phyloP scores from a whole-genome alignment of 1,140 invertebrate species.

The Aphidius gifuensis region DNA sequence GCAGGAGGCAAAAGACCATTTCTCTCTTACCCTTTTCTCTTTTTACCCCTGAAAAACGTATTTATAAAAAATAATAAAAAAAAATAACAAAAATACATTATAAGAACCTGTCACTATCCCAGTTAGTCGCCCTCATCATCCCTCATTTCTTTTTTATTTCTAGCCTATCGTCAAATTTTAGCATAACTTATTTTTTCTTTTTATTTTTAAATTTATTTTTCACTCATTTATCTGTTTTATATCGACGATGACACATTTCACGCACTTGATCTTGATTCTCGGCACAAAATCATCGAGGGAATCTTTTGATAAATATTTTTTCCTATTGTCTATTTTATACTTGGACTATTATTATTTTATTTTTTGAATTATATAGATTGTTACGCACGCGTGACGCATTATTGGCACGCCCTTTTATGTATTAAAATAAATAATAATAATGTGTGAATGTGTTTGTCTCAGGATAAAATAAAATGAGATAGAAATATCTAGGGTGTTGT shows the following conservation, averaged over 20 bases:
- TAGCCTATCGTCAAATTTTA: no score
- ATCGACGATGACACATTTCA: background rate
- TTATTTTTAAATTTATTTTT: background rate
- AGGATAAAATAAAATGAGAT: no score
- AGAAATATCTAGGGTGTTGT: background rate
- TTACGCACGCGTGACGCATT: conserved; percentile 18
- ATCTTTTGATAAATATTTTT: no score
- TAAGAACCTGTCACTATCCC: conserved; percentile 37
- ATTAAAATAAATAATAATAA: conserved; percentile 4
- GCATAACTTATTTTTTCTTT: background rate
- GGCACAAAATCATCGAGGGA: no score
- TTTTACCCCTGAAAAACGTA: conserved; percentile 45
- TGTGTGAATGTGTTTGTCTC: background rate
- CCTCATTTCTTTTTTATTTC: conserved; percentile 3
- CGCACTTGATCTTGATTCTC: background rate
- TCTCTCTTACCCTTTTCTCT: no score
- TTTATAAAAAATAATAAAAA: conserved; percentile 37
- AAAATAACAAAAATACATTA: conserved; percentile 50
- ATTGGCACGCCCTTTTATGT: conserved; percentile 21
- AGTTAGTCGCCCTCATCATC: background rate
- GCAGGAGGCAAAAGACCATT: conserved; percentile 11
- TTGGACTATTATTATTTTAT: no score
- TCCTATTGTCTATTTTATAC: no score
- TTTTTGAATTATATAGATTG: no score
- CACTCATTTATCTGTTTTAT: background rate